Evolutionary conservation across 35 echinoderm and acorn worm species (phyloP).

Genomic region (Apostichopus californicus): DNA sequence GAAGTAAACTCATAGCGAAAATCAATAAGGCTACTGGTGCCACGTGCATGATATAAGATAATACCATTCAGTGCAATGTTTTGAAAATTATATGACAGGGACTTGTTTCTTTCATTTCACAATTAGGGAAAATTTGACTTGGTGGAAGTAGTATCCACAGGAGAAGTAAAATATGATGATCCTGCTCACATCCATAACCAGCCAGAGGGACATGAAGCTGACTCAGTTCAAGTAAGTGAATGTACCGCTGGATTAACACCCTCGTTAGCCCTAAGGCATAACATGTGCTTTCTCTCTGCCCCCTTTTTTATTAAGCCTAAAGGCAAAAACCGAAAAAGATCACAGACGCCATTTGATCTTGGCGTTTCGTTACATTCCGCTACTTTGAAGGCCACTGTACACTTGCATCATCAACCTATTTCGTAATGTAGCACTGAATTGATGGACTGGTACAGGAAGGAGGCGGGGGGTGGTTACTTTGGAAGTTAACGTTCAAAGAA

Average conservation of each 20-base stretch:
- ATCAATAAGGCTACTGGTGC: neutral
- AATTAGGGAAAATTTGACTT: slow-evolving; percentile 10
- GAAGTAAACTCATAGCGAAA: neutral
- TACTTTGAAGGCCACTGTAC: neutral
- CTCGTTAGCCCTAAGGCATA: no score
- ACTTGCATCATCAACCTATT: neutral
- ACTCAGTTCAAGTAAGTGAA: neutral
- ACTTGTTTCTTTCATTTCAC: neutral
- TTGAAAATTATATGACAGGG: neutral
- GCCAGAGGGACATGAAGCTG: neutral
- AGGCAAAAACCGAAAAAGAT: neutral
- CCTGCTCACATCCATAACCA: neutral
- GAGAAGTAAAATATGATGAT: neutral
- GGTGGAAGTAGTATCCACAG: neutral
- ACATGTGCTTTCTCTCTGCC: neutral
- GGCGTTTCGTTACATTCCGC: no score
- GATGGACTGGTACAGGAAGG: no score
- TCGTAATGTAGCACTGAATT: neutral
- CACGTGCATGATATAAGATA: neutral
- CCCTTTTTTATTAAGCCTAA: neutral
- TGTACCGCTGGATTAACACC: neutral
- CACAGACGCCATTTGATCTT: no score
- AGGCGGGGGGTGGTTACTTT: no score
- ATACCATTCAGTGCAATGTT: neutral
- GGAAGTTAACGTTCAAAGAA: no score